Percentiles rank a stretch among this genome's conserved stretches.
These are phyloP conservation scores for Pseudorhiza aurosa DNA, from an alignment of 30 jellyfish, hydroid and myxozoan genomes.

Conservation along the genomic window DNA sequence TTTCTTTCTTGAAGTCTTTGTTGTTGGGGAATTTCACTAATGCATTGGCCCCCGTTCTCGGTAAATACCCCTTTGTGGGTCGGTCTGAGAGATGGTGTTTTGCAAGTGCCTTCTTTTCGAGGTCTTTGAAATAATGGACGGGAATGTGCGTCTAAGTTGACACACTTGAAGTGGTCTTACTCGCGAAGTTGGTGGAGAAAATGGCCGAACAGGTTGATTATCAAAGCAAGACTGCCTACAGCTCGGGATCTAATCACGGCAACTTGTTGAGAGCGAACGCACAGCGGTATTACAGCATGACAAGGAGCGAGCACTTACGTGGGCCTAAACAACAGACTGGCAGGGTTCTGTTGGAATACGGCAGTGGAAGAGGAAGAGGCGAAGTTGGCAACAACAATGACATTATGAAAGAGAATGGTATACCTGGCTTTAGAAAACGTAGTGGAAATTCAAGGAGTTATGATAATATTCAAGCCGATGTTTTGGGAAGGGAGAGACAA, in stretches of 20 bases:
- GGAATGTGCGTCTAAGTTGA: background rate
- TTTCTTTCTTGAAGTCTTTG: too few relatives aligned
- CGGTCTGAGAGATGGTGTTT: background rate
- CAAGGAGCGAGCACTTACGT: background rate
- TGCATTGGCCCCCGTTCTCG: too few relatives aligned
- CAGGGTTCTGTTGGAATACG: constrained; percentile 20
- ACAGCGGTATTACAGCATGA: constrained; percentile 31
- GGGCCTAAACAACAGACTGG: constrained; percentile 52
- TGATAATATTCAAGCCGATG: background rate
- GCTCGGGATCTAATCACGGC: constrained; percentile 3
- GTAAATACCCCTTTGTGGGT: background rate
- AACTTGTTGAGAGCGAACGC: constrained; percentile 30
- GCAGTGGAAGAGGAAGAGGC: background rate
- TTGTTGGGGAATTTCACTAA: too few relatives aligned
- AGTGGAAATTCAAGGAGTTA: constrained; percentile 30
- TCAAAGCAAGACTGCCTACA: background rate
- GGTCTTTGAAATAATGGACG: background rate
- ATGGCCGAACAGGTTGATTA: constrained; percentile 48
- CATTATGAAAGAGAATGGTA: constrained; percentile 3
- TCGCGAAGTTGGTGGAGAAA: background rate
- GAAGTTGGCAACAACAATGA: background rate
- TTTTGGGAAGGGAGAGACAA: constrained; percentile 23
- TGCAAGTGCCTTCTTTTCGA: background rate
- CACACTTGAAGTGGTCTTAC: too few relatives aligned
- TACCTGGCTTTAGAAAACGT: constrained; percentile 43